Base-by-base conservation (phyloP, 2,113 vertebrate species). In the Serinus canaria region DNA sequence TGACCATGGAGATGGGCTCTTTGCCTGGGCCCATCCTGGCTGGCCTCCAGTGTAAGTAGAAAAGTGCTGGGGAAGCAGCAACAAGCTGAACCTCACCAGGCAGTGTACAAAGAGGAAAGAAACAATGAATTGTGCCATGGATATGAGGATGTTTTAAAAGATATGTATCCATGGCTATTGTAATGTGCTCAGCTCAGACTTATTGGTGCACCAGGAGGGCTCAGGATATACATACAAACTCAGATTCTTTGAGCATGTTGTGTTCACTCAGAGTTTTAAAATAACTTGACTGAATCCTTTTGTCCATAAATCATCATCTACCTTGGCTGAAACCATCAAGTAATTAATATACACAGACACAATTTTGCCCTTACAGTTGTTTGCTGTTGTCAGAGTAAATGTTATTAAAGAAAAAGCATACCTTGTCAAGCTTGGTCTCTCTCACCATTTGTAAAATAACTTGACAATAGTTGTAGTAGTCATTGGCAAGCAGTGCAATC, bases 391-490 rank as follows among this genome's bases (percentile, higher is more conserved):
- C 37, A 44, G 78, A 73, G 27, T 55, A 64, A 81, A 53, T 8
- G 15, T 35, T 90, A 41, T 23, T 75, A 67, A 87, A 69, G 53
- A 31, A 92, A 83, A 94, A 21, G 35, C 96, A 66, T 97, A 98
- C 98, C 97, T 94, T 91, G 37, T 97, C 77, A 52, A 97, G 60
- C 59, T 97, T 92, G 8, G 59, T 84, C 37, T 59, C 97, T 79
- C 74, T 97, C 96, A 98, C 93, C 25, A 67, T 92, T n/a, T 94
- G 92, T 90, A 98, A 90, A 89, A 98, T 92, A 46, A 95, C 95
- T 93, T 96, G 97, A 53, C 97, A 98, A n/a, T 97, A 94, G 75
- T 74, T 96, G 69, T 66, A 96, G 87, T 98, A 98, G 43, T 97
- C 94, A 37, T 95, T 94, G 59, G 91, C 95, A 62, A 98, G 87